Conservation (phyloP, 2,113 vertebrate species). For the Podilymbus podiceps region DNA sequence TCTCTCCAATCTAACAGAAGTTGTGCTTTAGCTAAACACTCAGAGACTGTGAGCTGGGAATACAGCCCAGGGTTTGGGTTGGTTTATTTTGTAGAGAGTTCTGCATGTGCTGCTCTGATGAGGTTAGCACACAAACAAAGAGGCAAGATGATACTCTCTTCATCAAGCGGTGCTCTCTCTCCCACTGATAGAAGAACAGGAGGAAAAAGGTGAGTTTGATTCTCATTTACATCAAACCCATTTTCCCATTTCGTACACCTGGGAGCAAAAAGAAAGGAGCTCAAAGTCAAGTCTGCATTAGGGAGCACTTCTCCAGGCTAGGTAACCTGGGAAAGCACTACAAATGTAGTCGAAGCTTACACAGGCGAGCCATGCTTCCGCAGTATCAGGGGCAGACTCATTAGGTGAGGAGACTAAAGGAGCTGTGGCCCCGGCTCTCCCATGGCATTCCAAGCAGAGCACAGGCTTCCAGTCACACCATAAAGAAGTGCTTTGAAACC, state of each 20-base stretch:
- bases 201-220: neutral
- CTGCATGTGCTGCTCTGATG: neutral
- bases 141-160: neutral
- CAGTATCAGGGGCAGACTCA: neutral
- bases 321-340: neutral
- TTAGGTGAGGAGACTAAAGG: neutral
- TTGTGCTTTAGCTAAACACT: constrained; percentile 1
- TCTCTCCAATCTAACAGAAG: neutral
- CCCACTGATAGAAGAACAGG: neutral
- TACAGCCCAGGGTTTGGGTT: neutral
- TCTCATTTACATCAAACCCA: neutral
- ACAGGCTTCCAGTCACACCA: neutral
- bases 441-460: neutral
- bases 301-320: neutral
- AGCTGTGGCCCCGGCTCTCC: neutral
- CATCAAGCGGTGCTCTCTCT: neutral
- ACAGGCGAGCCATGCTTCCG: neutral
- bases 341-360: neutral
- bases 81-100: neutral
- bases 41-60: constrained; percentile 2
- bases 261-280: neutral
- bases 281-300: neutral
- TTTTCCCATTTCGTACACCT: neutral
- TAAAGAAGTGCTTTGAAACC: neutral
- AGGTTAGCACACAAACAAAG: constrained; percentile 7